Evolutionary conservation across 2,113 vertebrate species (phyloP).

Genomic region (Herpailurus yagouaroundi): DNA sequence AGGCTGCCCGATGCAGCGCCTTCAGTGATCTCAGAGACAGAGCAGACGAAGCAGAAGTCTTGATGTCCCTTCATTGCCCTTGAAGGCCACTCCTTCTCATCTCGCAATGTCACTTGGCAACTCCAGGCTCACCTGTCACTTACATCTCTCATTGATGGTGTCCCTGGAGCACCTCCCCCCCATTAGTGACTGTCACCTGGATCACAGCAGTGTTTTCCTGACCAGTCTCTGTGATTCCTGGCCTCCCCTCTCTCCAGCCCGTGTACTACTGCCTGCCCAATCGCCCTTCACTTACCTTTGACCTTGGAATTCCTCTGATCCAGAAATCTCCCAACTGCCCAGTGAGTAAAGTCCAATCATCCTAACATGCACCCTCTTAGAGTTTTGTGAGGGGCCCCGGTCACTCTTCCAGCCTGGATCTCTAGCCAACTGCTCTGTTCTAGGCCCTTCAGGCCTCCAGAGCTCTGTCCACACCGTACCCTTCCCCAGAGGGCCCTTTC

Average conservation of each 20-base stretch:
- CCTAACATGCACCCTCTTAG: no score
- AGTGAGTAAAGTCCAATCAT: not conserved
- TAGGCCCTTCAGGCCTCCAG: not conserved
- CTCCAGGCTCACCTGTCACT: not conserved
- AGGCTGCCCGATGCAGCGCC: no score
- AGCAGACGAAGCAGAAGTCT: not conserved
- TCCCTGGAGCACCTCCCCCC: no score
- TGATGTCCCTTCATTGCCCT: no score
- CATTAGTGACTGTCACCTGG: not conserved
- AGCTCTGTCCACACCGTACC: no score
- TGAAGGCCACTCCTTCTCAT: not conserved
- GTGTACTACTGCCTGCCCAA: not conserved
- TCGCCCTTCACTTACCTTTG: not conserved
- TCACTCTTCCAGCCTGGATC: not conserved
- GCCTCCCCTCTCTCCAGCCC: not conserved
- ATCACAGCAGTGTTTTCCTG: no score
- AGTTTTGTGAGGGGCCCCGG: not conserved
- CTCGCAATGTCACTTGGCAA: not conserved
- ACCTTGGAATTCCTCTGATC: not conserved
- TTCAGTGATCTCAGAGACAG: not conserved
- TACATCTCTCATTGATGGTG: not conserved
- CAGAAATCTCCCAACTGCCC: not conserved
- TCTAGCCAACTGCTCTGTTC: not conserved
- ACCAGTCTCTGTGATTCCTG: not conserved
- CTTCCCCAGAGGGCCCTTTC: not conserved